Conservation (phyloP, 2,888 invertebrate species). For the Buathra laborator region DNA sequence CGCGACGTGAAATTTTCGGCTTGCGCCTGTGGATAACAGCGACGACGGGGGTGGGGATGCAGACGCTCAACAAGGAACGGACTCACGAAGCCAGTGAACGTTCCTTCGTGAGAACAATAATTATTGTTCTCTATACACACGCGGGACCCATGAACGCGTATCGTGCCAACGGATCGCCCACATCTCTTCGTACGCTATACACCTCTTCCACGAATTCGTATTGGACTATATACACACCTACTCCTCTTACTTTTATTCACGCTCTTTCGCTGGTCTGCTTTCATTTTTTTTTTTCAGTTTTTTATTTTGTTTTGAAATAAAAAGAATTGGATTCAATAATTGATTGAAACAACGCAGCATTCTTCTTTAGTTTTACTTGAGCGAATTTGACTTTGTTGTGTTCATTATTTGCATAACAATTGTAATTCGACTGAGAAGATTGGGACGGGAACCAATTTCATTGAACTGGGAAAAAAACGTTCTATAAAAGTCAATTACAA, state of each 20-base stretch:
- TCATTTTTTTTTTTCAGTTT: conserved; percentile 7
- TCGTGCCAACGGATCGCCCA: conserved; percentile 61
- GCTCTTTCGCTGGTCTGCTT: conserved; percentile 10
- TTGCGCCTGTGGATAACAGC: conserved; percentile 20
- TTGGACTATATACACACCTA: conserved; percentile 17
- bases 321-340: background rate
- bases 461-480: too few species aligned
- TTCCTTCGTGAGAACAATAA: conserved; percentile 68
- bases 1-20: conserved; percentile 65
- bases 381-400: too few species aligned
- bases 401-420: too few species aligned
- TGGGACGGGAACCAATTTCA: too few species aligned
- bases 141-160: conserved; percentile 50
- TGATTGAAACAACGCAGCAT: background rate
- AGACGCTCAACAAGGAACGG: background rate
- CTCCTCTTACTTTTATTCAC: conserved; percentile 24
- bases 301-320: background rate
- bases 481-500: too few species aligned
- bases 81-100: conserved; percentile 39
- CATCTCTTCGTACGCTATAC: conserved; percentile 44
- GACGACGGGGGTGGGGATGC: background rate
- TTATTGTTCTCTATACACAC: conserved; percentile 67
- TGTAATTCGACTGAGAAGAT: too few species aligned
- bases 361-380: background rate
- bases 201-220: conserved; percentile 60